Evolutionary conservation across 2,113 vertebrate genomes (phyloP).

Genomic region (Pelusios castaneus): DNA sequence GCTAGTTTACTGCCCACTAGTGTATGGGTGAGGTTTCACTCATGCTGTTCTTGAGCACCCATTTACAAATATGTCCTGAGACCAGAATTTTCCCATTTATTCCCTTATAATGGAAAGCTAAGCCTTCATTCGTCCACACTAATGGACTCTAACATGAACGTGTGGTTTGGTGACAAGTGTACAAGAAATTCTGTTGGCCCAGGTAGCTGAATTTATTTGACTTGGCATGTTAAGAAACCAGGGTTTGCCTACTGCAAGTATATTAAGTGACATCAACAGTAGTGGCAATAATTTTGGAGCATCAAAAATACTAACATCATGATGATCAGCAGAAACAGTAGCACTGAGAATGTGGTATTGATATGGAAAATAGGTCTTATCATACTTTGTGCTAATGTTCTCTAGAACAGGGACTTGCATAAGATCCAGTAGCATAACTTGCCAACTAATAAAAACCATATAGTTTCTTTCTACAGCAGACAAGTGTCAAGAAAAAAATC

Average conservation of each 20-base stretch:
- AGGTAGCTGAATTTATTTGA: neutral
- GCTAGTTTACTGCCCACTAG: neutral
- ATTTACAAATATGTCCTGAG: conserved; percentile 12
- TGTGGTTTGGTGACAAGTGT: neutral
- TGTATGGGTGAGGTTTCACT: neutral
- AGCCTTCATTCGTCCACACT: neutral
- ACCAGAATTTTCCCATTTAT: conserved; percentile 4
- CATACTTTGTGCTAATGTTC: neutral
- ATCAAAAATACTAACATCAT: neutral
- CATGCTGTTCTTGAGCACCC: conserved; percentile 2
- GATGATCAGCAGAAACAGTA: neutral
- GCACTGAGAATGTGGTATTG: neutral
- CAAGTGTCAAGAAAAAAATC: neutral
- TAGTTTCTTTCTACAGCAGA: neutral
- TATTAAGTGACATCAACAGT: neutral
- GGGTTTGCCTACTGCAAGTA: neutral
- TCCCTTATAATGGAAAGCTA: neutral
- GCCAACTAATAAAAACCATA: neutral
- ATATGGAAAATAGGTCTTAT: neutral
- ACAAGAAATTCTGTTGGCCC: neutral
- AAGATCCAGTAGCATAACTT: neutral
- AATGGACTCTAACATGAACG: neutral
- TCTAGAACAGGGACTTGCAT: neutral
- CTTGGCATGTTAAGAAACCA: neutral
- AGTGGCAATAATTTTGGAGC: neutral